Evolutionary conservation across 1,140 invertebrate genomes (phyloP).

Genomic region (Latrodectus geometricus): DNA sequence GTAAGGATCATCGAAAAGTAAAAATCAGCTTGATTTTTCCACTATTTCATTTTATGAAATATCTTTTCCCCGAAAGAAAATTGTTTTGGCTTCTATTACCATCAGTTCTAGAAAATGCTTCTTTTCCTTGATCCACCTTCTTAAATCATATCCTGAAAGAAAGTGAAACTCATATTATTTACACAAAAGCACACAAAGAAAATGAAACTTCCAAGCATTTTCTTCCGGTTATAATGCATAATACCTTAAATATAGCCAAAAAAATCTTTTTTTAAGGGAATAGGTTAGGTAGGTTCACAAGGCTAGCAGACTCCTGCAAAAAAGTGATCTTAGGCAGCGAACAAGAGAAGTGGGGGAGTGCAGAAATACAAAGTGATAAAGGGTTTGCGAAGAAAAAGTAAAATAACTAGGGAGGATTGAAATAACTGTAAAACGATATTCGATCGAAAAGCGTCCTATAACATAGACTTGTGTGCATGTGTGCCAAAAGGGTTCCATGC

Average conservation of each 20-base stretch:
- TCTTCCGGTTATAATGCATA: neutral
- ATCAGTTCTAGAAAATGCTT: too few species aligned
- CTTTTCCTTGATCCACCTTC: neutral
- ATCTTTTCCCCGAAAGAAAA: too few species aligned
- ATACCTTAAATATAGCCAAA: too few species aligned
- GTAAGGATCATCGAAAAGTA: too few species aligned
- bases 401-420: neutral
- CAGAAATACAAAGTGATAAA: conserved; percentile 57
- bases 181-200: neutral
- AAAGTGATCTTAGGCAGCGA: conserved; percentile 27
- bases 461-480: conserved; percentile 38
- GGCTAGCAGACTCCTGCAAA: conserved; percentile 17
- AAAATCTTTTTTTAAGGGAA: neutral
- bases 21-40: too few species aligned
- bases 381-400: conserved; percentile 38
- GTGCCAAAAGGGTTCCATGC: neutral
- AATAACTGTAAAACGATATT: conserved; percentile 62
- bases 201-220: neutral
- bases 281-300: neutral
- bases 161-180: neutral
- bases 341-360: conserved; percentile 25
- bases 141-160: neutral
- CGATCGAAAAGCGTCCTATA: conserved; percentile 56
- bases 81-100: too few species aligned
- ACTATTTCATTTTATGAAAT: too few species aligned